Base-by-base conservation (phyloP, 1,140 invertebrate species). In the Bombus terrestris region DNA sequence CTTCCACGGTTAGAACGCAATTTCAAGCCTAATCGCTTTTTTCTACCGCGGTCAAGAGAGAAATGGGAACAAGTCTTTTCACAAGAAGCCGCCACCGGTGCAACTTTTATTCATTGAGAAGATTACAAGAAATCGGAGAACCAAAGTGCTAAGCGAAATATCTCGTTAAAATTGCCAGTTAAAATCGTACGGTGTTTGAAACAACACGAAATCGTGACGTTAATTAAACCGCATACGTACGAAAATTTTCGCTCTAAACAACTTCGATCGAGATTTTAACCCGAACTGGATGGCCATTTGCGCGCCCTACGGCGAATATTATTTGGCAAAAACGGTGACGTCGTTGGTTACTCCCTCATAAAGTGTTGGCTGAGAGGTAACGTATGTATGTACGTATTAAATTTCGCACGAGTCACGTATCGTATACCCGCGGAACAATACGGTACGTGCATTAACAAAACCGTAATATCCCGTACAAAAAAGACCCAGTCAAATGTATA, bases 11-110 rank as follows among this genome's bases (percentile, higher is more conserved):
- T 39, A 28, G 25, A 72, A 59, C 68, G 79, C 28, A 81, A 81
- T 81, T 72, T 81, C 43, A n/a, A 57, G 76, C 76, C 76, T 62
- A 43, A 77, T 76, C 57, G 37, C 37, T 37, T n/a, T 59, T n/a
- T 12, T 47, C 43, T 5, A 47, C 25, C 37, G 15, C 22, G 35
- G 73, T 62, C 35, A 25, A 57, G 73, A 28, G 32, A 28, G 28
- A 39, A 32, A 39, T 18, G 25, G 4, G 18, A 25, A 22, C 57
- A 3, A 75, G 22, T 37, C 18, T 64, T 32, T 62, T 77, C 75
- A 25, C 28, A 12, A 53, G 4, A 35, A 10, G n/a, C 62, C 13
- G 2, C 41, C 37, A 9, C 37, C 13, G 25, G 0, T 13, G 8
- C 12, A 41, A 47, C 39, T 69, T 53, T 12, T 10, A 69, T 25